Evolutionary conservation across 2,113 vertebrate genomes (phyloP).

Genomic region (Mesitornis unicolor): DNA sequence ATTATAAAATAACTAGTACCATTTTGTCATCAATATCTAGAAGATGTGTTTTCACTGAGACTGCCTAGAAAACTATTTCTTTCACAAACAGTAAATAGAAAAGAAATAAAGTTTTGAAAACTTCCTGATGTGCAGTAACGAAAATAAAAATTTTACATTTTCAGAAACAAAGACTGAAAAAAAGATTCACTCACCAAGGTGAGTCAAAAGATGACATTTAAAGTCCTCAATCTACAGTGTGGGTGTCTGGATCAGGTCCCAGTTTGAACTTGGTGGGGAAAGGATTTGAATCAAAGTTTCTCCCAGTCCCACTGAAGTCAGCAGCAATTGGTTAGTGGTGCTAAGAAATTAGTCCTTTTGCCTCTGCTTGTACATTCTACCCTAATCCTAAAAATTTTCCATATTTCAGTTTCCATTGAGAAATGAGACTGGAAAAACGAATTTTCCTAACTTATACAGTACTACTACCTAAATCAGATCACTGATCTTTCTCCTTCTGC

Average conservation of each 20-base stretch:
- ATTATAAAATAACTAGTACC: not conserved
- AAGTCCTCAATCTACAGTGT: not conserved
- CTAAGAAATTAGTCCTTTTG: not conserved
- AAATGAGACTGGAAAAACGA: not conserved
- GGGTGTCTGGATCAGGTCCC: not conserved
- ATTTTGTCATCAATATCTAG: not conserved
- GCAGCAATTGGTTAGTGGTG: not conserved
- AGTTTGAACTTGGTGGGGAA: not conserved
- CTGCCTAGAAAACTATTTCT: not conserved
- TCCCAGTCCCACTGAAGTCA: not conserved
- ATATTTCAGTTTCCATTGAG: rapidly evolving
- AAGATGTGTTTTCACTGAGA: not conserved
- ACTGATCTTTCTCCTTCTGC: not conserved
- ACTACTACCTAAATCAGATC: not conserved
- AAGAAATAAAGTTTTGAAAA: not conserved
- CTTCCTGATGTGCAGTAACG: not conserved
- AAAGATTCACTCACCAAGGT: not conserved
- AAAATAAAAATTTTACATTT: not conserved
- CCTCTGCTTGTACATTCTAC: not conserved
- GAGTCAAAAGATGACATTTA: not conserved
- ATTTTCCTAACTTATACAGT: not conserved
- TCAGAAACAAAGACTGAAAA: not conserved
- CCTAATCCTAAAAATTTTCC: not conserved
- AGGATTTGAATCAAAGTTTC: not conserved
- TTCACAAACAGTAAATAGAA: not conserved